Base-by-base conservation (phyloP, 2,888 invertebrate genomes). In the Melanotus villosus region DNA sequence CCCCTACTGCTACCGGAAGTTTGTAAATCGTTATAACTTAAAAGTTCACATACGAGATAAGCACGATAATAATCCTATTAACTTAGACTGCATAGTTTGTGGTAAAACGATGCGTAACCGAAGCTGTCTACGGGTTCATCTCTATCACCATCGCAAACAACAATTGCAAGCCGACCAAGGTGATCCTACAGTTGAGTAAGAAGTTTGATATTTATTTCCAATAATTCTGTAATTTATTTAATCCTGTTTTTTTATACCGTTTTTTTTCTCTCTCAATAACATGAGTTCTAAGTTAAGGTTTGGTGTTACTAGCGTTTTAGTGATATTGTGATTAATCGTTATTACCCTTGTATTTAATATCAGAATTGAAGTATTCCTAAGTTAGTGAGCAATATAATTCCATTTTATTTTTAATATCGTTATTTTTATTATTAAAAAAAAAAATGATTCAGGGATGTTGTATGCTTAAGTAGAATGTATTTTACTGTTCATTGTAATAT, bases 41-140 rank as follows among this genome's bases (percentile, higher is more conserved):
- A 92, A 92, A 82, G 89, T 92, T 36, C 92, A 92, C 80, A 89
- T 92, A 50, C 86, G 91, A 23, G 92, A 92, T 83, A 91, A 91
- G 79, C 92, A 92, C 80, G 91, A 91, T 78, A 89, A 89, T 7
- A 87, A 88, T 73, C 89, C 90, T 78, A 90, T 89, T 19, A 89
- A 89, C 71, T 85, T 92, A 64, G 90, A 90, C 77, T 92, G 92
- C 82, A 88, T 89, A 74, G 88, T 91, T 65, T 92, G 92, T 80
- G 91, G 91, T 76, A 92, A 92, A 79, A 86, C 87, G 6, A 90
- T 90, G 89, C 84, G 90, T 68, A 90, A 90, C 78, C 88, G 87
- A 56, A 89, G 89, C 26, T 90, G 90, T 74, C 83, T 90, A 57
- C 85, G 90, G 70, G 90, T 90, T 1, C 90, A 90, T 71, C 87